phyloP scores from a whole-genome alignment of 2,797 vertebrate species.

The Orestias chungarensis region DNA sequence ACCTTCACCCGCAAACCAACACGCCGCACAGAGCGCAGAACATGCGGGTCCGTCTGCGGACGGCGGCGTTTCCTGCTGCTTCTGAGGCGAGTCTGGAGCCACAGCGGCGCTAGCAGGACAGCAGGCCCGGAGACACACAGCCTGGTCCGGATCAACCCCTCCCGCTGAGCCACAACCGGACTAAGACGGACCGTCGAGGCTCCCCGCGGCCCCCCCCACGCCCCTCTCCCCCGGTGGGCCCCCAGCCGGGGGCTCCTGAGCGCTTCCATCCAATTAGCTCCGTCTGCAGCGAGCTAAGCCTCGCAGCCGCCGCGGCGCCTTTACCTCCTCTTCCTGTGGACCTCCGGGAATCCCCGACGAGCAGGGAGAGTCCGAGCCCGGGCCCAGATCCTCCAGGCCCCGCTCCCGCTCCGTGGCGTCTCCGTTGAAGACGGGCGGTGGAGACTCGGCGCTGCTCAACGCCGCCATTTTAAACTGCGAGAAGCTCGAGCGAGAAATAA shows the following conservation, averaged over 20 bases:
- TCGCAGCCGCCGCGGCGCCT: constrained; percentile 36
- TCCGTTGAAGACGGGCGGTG: constrained; percentile 87
- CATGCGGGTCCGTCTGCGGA: constrained; percentile 50
- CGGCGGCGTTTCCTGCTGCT: constrained; percentile 23
- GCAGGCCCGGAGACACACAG: constrained; percentile 78
- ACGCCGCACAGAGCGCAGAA: neutral
- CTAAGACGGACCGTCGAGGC: neutral
- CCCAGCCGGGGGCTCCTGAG: constrained; percentile 80
- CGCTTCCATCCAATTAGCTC: constrained; percentile 70
- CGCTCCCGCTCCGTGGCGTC: constrained; percentile 80
- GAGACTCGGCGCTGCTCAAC: constrained; percentile 87
- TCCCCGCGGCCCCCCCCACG: neutral
- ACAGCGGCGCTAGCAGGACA: constrained; percentile 67
- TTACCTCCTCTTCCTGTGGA: constrained; percentile 86
- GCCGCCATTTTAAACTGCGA: constrained; percentile 89
- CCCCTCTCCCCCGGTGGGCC: constrained; percentile 52
- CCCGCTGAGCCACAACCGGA: constrained; percentile 26
- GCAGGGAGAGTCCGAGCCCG: constrained; percentile 72
- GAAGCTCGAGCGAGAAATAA: constrained; percentile 80
- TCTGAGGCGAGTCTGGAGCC: constrained; percentile 68
- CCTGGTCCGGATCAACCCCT: constrained; percentile 41
- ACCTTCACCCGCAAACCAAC: neutral
- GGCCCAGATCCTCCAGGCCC: constrained; percentile 75
- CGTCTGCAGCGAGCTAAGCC: constrained; percentile 61
- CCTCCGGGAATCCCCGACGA: constrained; percentile 73